A percentile compares a stretch with the other conserved stretches of the same genome.
phyloP scores from a whole-genome alignment of 2,113 vertebrate species.

The Elaphurus davidianus region DNA sequence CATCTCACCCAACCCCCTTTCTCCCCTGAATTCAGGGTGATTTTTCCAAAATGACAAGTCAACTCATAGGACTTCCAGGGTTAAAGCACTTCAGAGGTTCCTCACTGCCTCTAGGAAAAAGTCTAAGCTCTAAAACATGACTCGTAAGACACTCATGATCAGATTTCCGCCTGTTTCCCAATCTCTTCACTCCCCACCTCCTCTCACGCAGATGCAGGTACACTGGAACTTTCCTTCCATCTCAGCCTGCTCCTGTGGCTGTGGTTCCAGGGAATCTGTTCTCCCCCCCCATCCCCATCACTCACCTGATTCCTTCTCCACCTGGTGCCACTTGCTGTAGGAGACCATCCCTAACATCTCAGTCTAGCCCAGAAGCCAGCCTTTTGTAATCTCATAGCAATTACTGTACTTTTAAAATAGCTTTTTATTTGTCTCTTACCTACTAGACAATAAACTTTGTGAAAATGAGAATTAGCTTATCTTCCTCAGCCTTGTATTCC shows the following conservation, averaged over 20 bases:
- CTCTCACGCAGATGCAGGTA: not conserved
- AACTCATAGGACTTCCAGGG: not conserved
- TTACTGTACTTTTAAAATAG: not conserved
- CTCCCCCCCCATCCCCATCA: rapidly evolving
- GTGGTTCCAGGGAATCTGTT: rapidly evolving
- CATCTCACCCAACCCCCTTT: not conserved
- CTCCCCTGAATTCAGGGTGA: not conserved
- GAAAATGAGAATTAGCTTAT: not conserved
- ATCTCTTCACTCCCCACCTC: no score
- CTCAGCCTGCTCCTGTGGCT: no score
- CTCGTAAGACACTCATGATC: not conserved
- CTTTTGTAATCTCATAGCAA: not conserved
- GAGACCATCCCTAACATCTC: not conserved
- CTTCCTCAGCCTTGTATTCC: not conserved
- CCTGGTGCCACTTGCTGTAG: not conserved
- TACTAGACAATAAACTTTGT: not conserved
- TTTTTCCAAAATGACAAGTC: not conserved
- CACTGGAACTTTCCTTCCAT: rapidly evolving
- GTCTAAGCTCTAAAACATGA: not conserved
- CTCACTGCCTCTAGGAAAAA: not conserved
- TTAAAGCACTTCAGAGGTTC: not conserved
- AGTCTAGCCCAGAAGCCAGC: not conserved
- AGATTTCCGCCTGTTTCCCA: not conserved
- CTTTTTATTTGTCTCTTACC: not conserved
- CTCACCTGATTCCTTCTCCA: not conserved